Evolutionary conservation across 2,797 vertebrate genomes (phyloP), one percentile per base, ranked within the genome.

Genomic region (Crenichthys baileyi): DNA sequence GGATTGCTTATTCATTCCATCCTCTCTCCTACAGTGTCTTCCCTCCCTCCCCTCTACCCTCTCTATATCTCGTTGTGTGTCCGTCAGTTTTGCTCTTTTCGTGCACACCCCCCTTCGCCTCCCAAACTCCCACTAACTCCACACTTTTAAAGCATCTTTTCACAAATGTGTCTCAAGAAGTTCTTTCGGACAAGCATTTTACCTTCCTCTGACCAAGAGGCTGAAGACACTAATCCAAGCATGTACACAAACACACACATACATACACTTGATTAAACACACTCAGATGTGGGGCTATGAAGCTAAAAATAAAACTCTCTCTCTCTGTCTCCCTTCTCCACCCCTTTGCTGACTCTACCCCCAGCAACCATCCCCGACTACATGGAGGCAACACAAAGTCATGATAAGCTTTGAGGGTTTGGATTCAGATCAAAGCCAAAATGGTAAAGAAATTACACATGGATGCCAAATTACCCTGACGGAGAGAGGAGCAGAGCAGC

Each of bases 1-100:
- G 95, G 93, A 94, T 93, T 93, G 95, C 93, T 94, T 93, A 90
- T 95, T 95, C 93, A 94, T 90, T 93, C 87, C 88, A 90, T 92
- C 92, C 89, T 91, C 91, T 90, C 86, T 88, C 83, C 88, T 83
- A 90, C 83, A 79, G 78, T 85, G 82, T 87, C 79, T 90, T 86
- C 85, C 76, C 85, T 79, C 80, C 60, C 80, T 81, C 79, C 44
- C 36, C 41, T 77, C 56, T 72, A 74, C 77, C 39, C 84, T 81
- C 75, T 79, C 83, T 81, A 75, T 75, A 80, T 75, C 79, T 63
- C 83, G 74, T 79, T 78, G 71, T 70, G 81, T 76, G 67, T 85
- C 75, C 55, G 67, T 88, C 84, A 53, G 78, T 85, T 65, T 73
- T 79, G 72, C 84, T 80, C 81, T 80, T 87, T 81, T 67, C 79